phyloP scores from a whole-genome alignment of 2,888 invertebrate genomes.

The Oligia fasciuncula region DNA sequence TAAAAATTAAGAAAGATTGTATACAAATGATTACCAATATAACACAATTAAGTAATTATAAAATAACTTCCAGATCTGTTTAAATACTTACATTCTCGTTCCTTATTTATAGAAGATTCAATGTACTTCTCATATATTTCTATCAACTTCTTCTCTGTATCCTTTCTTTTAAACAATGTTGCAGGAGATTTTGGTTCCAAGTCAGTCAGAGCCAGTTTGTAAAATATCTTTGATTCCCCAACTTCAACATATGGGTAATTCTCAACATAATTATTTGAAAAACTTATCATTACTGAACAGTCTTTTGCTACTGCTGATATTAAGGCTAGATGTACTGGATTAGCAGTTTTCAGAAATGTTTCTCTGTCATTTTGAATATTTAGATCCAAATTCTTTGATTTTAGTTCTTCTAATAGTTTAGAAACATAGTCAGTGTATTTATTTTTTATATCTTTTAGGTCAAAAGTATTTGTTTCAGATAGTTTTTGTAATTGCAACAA shows the following conservation, averaged over 20 bases:
- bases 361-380: slow-evolving; percentile 63
- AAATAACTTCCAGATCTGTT: slow-evolving; percentile 15
- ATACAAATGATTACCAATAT: background rate
- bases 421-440: slow-evolving; percentile 74
- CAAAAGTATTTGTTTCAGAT: slow-evolving; percentile 66
- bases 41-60: background rate
- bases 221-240: slow-evolving; percentile 82
- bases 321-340: slow-evolving; percentile 78
- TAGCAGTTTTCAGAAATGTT: slow-evolving; percentile 67
- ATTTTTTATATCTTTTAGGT: slow-evolving; percentile 51
- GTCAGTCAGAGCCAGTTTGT: slow-evolving; percentile 91
- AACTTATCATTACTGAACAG: slow-evolving; percentile 92
- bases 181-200: slow-evolving; percentile 91
- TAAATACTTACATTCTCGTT: slow-evolving; percentile 72
- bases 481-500: slow-evolving; percentile 79
- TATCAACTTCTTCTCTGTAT: slow-evolving; percentile 76
- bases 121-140: slow-evolving; percentile 73
- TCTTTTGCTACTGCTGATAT: slow-evolving; percentile 92
- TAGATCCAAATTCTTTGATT: slow-evolving; percentile 70
- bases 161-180: slow-evolving; percentile 78
- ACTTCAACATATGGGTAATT: slow-evolving; percentile 74
- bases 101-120: slow-evolving; percentile 32
- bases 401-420: slow-evolving; percentile 71
- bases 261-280: slow-evolving; percentile 74
- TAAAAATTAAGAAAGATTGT: background rate